Evolutionary conservation across 2,888 invertebrate species (phyloP).

Genomic region (Thyatira batis): DNA sequence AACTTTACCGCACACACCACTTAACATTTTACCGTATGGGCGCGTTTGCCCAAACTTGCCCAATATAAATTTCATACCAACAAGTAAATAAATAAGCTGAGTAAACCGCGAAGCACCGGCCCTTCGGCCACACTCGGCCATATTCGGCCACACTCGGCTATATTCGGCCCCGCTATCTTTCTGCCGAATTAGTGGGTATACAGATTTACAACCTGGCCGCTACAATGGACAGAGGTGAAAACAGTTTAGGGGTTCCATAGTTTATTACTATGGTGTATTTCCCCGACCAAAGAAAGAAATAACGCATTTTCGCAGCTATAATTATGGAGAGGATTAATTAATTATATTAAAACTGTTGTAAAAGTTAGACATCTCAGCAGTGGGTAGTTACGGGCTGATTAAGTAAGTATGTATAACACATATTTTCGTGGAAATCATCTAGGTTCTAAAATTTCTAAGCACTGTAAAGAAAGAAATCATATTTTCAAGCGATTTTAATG

Average conservation of each 20-base stretch:
- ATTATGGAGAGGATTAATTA: no score
- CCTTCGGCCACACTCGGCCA: not conserved
- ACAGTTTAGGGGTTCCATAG: not conserved
- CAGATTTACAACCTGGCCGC: not conserved
- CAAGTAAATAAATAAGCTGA: not conserved
- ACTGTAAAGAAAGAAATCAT: no score
- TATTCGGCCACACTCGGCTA: not conserved
- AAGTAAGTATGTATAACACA: no score
- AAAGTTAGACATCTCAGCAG: no score
- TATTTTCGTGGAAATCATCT: no score
- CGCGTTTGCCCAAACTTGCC: not conserved
- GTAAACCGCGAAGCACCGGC: not conserved
- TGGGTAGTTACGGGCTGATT: no score
- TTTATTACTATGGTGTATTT: not conserved
- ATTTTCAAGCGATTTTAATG: no score
- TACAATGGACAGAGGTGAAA: not conserved
- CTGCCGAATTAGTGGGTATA: not conserved
- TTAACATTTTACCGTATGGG: not conserved
- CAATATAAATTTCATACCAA: conserved; percentile 2
- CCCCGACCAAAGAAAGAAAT: no score
- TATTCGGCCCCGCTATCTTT: not conserved
- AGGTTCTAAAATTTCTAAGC: no score
- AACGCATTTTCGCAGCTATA: no score
- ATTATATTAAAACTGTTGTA: no score
- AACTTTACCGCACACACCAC: not conserved